A percentile compares a stretch with the other conserved stretches of the same genome.
Evolutionary conservation across 2,797 vertebrate genomes (phyloP).

Genomic region (Lacerta agilis): DNA sequence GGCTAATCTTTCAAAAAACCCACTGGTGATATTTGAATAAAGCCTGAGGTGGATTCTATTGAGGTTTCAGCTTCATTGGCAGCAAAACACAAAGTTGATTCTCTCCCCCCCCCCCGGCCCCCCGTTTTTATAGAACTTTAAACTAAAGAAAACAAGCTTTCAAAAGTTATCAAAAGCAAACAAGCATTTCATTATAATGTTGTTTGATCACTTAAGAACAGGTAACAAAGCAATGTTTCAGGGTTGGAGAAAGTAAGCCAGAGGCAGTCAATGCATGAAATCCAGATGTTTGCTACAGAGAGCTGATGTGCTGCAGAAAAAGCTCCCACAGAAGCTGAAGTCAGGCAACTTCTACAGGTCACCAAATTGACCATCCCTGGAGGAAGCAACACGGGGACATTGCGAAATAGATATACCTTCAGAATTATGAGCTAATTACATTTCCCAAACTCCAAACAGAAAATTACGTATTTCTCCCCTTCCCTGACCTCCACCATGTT

Average conservation of each 20-base stretch:
- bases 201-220: not conserved
- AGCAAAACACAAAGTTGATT: slow-evolving; percentile 5
- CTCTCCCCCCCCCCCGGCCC: not conserved
- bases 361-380: too few species aligned
- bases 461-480: not conserved
- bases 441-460: slow-evolving; percentile 14
- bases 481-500: not conserved
- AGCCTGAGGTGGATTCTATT: not conserved
- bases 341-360: too few species aligned
- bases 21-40: not conserved
- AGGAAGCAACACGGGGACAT: not conserved
- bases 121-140: not conserved
- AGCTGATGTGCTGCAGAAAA: too few species aligned
- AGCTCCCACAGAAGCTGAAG: too few species aligned
- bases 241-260: not conserved
- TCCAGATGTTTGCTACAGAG: too few species aligned
- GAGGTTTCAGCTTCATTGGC: not conserved
- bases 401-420: not conserved
- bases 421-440: not conserved
- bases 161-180: not conserved
- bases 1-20: slow-evolving; percentile 14
- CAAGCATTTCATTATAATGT: not conserved
- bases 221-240: not conserved
- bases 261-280: too few species aligned
- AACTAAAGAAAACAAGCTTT: not conserved